Conservation (phyloP, 2,888 invertebrate genomes). For the Salticus scenicus region DNA sequence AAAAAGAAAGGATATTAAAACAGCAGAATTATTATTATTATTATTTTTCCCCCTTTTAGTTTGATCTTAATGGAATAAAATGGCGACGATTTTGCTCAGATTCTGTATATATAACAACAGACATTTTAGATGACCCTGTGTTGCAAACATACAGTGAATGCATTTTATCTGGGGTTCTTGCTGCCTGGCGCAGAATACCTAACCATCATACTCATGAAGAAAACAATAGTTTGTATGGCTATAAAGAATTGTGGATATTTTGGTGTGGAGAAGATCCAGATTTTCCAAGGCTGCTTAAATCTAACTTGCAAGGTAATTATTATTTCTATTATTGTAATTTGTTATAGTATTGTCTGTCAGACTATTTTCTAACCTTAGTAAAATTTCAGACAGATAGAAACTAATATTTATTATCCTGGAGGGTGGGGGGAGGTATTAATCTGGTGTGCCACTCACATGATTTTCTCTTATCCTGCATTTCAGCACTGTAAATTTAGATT, state of each 20-base stretch:
- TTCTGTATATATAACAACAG: constrained; percentile 79
- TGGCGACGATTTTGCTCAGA: constrained; percentile 96
- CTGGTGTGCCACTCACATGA: no score
- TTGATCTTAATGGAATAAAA: constrained; percentile 99
- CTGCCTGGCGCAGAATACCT: constrained; percentile 96
- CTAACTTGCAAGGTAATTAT: constrained; percentile 92
- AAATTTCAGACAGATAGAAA: no score
- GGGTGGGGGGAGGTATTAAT: no score
- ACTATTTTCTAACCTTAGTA: no score
- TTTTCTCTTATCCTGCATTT: no score
- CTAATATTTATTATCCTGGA: no score
- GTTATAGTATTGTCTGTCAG: no score
- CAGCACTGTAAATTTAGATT: no score
- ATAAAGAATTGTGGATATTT: constrained; percentile 99
- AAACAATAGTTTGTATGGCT: constrained; percentile 13
- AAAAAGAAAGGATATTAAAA: no score
- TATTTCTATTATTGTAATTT: no score
- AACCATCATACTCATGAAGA: constrained; percentile 77
- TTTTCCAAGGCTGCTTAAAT: constrained; percentile 87
- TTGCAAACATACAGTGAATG: constrained; percentile 92
- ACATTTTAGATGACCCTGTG: constrained; percentile 90
- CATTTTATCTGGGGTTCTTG: constrained; percentile 91
- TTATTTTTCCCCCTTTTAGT: constrained; percentile 80
- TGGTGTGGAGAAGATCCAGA: constrained; percentile 99
- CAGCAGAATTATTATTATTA: no score